These are phyloP conservation scores for Exocentrus adspersus DNA, from an alignment of 2,888 invertebrate genomes.

Conservation along the genomic window DNA sequence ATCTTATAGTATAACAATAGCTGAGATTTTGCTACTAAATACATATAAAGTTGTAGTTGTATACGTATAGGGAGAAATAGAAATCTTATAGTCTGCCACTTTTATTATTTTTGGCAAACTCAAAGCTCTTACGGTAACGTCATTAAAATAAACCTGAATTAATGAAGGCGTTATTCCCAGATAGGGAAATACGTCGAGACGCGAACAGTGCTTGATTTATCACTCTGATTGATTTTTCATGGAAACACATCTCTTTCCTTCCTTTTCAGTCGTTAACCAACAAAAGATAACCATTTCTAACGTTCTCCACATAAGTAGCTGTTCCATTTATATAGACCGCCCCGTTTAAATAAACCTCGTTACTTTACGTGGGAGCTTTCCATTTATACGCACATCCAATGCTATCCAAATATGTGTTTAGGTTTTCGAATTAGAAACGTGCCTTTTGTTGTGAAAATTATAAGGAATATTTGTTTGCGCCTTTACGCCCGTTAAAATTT, in stretches of 20 bases:
- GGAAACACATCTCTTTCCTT: constrained; percentile 30
- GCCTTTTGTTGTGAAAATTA: constrained; percentile 11
- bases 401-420: constrained; percentile 13
- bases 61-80: no score
- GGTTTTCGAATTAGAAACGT: constrained; percentile 9
- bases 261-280: constrained; percentile 34
- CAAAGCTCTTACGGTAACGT: no score
- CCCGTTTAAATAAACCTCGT: constrained; percentile 23
- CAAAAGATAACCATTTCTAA: constrained; percentile 35
- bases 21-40: no score
- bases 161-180: constrained; percentile 32
- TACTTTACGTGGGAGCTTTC: constrained; percentile 20
- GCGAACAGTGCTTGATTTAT: constrained; percentile 37
- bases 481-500: not conserved
- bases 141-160: constrained; percentile 40
- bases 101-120: no score
- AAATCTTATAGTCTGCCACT: no score
- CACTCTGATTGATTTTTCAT: constrained; percentile 43
- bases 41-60: no score
- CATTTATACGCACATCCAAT: constrained; percentile 6
- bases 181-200: constrained; percentile 17
- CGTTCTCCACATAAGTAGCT: constrained; percentile 14
- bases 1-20: no score
- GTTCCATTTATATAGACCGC: constrained; percentile 19
- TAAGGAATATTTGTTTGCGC: constrained; percentile 7